Conservation (phyloP, 2,888 invertebrate species). For the Dicycla oo region DNA sequence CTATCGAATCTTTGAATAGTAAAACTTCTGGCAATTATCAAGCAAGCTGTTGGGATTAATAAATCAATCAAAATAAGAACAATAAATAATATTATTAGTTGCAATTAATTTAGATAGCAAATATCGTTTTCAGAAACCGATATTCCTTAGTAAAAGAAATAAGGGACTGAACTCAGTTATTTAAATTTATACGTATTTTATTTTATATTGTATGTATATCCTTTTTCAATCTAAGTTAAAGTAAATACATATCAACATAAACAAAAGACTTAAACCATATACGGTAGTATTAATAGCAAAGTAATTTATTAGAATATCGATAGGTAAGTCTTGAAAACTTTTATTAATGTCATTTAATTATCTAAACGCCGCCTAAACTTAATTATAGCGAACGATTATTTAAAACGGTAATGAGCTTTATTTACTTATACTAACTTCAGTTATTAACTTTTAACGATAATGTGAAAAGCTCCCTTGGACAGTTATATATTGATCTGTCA, state of each 20-base stretch:
- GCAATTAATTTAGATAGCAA: too few species aligned
- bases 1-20: too few species aligned
- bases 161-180: too few species aligned
- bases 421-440: neutral
- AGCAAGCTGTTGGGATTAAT: too few species aligned
- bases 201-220: neutral
- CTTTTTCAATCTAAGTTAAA: neutral
- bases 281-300: slow-evolving; percentile 20
- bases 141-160: too few species aligned
- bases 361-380: slow-evolving; percentile 10
- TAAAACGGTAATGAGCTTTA: slow-evolving; percentile 5
- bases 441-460: slow-evolving; percentile 11
- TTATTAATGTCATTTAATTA: slow-evolving; percentile 36
- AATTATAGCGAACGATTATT: slow-evolving; percentile 8
- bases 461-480: neutral
- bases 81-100: too few species aligned
- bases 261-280: slow-evolving; percentile 13
- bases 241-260: neutral
- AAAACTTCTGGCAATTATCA: too few species aligned
- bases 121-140: too few species aligned
- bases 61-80: too few species aligned
- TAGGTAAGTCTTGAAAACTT: slow-evolving; percentile 26
- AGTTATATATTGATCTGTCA: neutral
- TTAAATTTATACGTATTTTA: too few species aligned
- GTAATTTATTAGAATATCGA: slow-evolving; percentile 36